Conservation (phyloP, 2,888 invertebrate species). For the Plagodis dolabraria region DNA sequence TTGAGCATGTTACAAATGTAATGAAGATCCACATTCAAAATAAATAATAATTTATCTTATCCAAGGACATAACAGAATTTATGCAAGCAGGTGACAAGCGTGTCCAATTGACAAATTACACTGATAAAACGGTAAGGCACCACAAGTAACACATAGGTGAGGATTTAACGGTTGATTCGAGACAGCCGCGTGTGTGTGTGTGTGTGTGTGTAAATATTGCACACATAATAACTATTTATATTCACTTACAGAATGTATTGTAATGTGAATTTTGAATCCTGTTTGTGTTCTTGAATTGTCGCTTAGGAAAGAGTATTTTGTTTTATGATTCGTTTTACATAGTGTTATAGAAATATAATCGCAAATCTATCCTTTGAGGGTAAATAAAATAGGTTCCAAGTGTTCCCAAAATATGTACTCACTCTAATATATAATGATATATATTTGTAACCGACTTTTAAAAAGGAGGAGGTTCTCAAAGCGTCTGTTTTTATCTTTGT, state of each 20-base stretch:
- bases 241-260: neutral
- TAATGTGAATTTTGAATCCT: neutral
- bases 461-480: no score
- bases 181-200: slow-evolving; percentile 3
- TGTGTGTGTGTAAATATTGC: slow-evolving; percentile 9
- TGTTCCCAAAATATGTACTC: no score
- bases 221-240: slow-evolving; percentile 1
- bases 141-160: slow-evolving; percentile 13
- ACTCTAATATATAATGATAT: no score
- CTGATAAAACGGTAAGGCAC: slow-evolving; percentile 5
- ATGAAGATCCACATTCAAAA: neutral
- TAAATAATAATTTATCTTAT: neutral
- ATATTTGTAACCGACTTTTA: no score
- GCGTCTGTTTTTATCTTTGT: no score
- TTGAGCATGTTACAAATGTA: no score
- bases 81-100: slow-evolving; percentile 8
- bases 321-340: no score
- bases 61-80: slow-evolving; percentile 2
- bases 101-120: slow-evolving; percentile 3
- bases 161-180: slow-evolving; percentile 14
- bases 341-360: no score
- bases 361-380: no score
- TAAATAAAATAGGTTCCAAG: no score
- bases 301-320: no score
- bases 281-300: neutral